Percentiles rank a stretch among this genome's conserved stretches.
Conservation (phyloP, 2,888 invertebrate genomes). For the Cantharis nigra region DNA sequence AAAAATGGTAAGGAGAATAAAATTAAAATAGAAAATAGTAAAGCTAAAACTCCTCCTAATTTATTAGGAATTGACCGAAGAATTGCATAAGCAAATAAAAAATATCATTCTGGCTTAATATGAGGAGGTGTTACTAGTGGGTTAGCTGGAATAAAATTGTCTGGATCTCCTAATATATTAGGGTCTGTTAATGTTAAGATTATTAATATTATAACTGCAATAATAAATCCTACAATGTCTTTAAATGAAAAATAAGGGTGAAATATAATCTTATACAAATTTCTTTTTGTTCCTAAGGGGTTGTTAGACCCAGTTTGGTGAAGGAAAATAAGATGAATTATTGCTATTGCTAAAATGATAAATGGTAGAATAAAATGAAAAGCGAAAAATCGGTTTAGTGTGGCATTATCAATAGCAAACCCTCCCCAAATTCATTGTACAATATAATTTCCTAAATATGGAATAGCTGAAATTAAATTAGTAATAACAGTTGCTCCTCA, state of each 20-base stretch:
- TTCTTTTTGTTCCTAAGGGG: conserved; percentile 67
- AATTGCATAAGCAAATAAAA: conserved; percentile 81
- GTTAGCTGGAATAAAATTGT: conserved; percentile 75
- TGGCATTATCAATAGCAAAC: conserved; percentile 74
- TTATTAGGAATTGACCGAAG: conserved; percentile 81
- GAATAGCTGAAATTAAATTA: conserved; percentile 73
- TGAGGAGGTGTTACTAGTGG: conserved; percentile 74
- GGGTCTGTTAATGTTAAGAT: conserved; percentile 62
- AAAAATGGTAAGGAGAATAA: conserved; percentile 65
- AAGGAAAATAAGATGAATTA: conserved; percentile 68
- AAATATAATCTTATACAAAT: conserved; percentile 71
- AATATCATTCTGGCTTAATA: conserved; percentile 86
- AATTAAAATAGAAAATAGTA: conserved; percentile 70
- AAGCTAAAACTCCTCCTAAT: conserved; percentile 73
- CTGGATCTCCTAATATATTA: conserved; percentile 68
- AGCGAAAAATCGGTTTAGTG: conserved; percentile 76
- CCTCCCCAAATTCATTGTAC: conserved; percentile 78
- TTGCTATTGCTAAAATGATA: conserved; percentile 63
- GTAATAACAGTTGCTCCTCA: conserved; percentile 82
- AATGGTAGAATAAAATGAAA: conserved; percentile 77
- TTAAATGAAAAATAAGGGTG: conserved; percentile 69
- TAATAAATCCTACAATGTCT: conserved; percentile 65
- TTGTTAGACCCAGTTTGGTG: conserved; percentile 73
- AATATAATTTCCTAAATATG: conserved; percentile 66
- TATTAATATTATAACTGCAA: conserved; percentile 61